Percentiles rank a stretch among this genome's conserved stretches.
Conservation (phyloP, 2,888 invertebrate genomes). For the Caenorhabditis zanzibari region DNA sequence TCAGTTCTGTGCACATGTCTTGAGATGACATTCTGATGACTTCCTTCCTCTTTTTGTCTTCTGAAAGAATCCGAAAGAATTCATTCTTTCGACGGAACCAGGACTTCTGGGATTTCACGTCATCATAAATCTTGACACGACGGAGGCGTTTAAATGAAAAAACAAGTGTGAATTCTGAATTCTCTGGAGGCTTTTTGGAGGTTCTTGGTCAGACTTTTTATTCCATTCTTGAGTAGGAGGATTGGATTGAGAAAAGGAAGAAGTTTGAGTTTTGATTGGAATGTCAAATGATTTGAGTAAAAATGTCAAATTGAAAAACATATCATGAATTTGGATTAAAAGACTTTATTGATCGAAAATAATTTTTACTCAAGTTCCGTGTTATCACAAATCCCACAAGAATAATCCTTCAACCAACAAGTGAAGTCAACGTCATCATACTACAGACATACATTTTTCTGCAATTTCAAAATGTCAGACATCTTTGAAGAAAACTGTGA, state of each 20-base stretch:
- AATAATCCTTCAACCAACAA: background rate
- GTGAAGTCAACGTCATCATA: background rate
- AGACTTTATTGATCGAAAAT: background rate
- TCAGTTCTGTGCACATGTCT: conserved; percentile 23
- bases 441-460: conserved; percentile 3
- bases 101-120: conserved; percentile 46
- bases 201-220: conserved; percentile 19
- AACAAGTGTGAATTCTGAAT: conserved; percentile 44
- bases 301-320: background rate
- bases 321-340: conserved; percentile 11
- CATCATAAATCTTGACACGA: conserved; percentile 41
- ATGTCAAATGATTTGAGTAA: background rate
- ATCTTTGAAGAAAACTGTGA: conserved; percentile 23
- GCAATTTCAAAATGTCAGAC: conserved; percentile 2
- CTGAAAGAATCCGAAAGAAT: conserved; percentile 13
- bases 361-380: conserved; percentile 10
- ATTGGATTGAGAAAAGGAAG: background rate
- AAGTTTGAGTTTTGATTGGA: conserved; percentile 10
- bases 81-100: conserved; percentile 29
- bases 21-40: conserved; percentile 40
- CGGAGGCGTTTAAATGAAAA: conserved; percentile 56
- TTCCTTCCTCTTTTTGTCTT: conserved; percentile 41
- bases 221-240: conserved; percentile 3
- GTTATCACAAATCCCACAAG: conserved; percentile 10
- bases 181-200: conserved; percentile 14